These are phyloP conservation scores for Icerya purchasi DNA, from an alignment of 2,888 invertebrate genomes.

Conservation along the genomic window DNA sequence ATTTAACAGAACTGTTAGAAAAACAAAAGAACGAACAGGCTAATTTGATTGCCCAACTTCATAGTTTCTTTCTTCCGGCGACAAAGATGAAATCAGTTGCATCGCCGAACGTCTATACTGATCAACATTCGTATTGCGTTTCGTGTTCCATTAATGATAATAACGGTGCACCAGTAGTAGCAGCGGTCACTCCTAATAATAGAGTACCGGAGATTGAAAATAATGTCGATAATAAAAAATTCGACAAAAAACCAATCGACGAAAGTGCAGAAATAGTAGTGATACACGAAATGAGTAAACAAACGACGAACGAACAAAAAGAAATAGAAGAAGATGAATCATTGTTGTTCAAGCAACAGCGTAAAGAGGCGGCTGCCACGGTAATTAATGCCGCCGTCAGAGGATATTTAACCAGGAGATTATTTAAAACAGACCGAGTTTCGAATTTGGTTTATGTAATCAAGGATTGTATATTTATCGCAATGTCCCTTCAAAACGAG, in stretches of 20 bases:
- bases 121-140: neutral
- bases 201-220: conserved; percentile 1
- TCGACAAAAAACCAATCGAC: neutral
- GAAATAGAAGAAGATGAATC: no score
- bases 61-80: neutral
- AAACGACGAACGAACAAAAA: neutral
- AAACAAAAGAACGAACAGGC: conserved; percentile 8
- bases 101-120: neutral
- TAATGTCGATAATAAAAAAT: neutral
- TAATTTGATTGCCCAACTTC: conserved; percentile 1
- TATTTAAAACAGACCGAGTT: conserved; percentile 60
- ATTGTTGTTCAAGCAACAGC: neutral
- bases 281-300: neutral
- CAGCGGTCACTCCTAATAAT: no score
- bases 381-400: conserved; percentile 43
- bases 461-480: conserved; percentile 52
- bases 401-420: conserved; percentile 59
- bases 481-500: conserved; percentile 46
- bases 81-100: neutral
- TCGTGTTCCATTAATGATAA: neutral
- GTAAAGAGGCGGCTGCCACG: conserved; percentile 34
- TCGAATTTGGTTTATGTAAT: conserved; percentile 58
- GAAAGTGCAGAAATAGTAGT: neutral
- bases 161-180: no score
- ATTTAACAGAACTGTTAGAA: conserved; percentile 1